phyloP scores from a whole-genome alignment of 2,113 vertebrate species.

The Vicugna pacos region DNA sequence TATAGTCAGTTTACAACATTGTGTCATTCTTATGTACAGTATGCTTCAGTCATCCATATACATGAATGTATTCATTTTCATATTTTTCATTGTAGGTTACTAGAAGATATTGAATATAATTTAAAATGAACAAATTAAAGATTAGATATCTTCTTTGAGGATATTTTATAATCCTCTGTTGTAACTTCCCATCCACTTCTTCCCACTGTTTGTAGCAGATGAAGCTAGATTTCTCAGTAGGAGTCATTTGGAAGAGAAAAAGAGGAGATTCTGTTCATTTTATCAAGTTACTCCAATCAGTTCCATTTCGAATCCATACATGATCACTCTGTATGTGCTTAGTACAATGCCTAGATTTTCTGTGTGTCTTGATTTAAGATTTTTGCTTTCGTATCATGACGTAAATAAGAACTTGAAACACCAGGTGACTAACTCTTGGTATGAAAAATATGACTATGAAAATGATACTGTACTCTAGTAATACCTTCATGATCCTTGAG shows the following conservation, averaged over 20 bases:
- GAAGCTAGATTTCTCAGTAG: not conserved
- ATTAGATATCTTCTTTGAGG: not conserved
- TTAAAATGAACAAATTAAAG: not conserved
- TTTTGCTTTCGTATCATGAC: not conserved
- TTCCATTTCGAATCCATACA: not conserved
- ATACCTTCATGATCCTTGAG: not conserved
- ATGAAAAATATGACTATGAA: not conserved
- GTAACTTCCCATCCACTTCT: not conserved
- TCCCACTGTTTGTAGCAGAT: not conserved
- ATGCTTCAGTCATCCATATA: too few relatives aligned
- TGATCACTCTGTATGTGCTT: not conserved
- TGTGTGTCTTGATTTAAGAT: not conserved
- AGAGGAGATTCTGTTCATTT: not conserved
- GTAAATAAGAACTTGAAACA: not conserved
- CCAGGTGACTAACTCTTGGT: not conserved
- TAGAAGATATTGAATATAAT: too few relatives aligned
- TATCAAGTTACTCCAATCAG: not conserved
- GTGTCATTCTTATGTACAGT: too few relatives aligned
- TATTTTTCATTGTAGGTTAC: too few relatives aligned
- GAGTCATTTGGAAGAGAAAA: too few relatives aligned
- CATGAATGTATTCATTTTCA: too few relatives aligned
- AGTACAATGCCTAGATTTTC: not conserved
- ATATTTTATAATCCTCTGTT: not conserved
- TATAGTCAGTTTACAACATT: too few relatives aligned
- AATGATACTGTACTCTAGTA: not conserved